Percentiles rank a stretch among this genome's conserved stretches.
Conservation (phyloP, 2,888 invertebrate species). For the Gastrophysa polygoni region DNA sequence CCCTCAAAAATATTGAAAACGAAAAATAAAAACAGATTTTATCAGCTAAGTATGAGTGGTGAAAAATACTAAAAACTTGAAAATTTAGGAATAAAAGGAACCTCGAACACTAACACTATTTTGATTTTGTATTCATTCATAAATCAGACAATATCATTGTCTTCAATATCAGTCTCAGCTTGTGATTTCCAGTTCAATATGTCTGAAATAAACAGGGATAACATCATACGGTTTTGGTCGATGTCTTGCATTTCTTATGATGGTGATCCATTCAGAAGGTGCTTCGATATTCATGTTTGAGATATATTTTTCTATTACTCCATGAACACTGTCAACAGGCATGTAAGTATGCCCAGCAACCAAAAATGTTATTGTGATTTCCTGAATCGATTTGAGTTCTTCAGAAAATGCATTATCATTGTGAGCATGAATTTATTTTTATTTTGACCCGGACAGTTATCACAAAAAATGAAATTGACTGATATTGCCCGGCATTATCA, state of each 20-base stretch:
- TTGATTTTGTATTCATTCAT: constrained; percentile 2
- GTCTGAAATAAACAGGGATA: constrained; percentile 6
- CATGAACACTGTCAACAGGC: constrained; percentile 3
- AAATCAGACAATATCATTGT: neutral
- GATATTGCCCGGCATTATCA: constrained; percentile 32
- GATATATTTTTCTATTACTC: constrained; percentile 5
- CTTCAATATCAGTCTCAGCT: constrained; percentile 5
- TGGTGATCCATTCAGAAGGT: constrained; percentile 5
- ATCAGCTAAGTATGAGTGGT: constrained; percentile 4
- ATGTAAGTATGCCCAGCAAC: constrained; percentile 8
- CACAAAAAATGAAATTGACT: constrained; percentile 16
- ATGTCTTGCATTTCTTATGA: constrained; percentile 7
- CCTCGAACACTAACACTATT: neutral
- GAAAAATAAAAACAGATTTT: constrained; percentile 5
- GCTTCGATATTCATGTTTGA: constrained; percentile 13
- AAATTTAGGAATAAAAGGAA: neutral
- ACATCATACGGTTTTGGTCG: constrained; percentile 5
- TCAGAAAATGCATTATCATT: constrained; percentile 7
- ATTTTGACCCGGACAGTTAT: constrained; percentile 19
- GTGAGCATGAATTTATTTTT: constrained; percentile 7
- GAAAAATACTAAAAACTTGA: neutral
- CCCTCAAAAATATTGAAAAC: neutral
- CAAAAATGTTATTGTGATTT: neutral
- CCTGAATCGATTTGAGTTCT: constrained; percentile 2
- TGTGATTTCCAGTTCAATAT: constrained; percentile 10